Percentiles rank a stretch among this genome's conserved stretches.
phyloP scores from a whole-genome alignment of 2,888 invertebrate genomes.

The Spatulosminthurus flaviceps region DNA sequence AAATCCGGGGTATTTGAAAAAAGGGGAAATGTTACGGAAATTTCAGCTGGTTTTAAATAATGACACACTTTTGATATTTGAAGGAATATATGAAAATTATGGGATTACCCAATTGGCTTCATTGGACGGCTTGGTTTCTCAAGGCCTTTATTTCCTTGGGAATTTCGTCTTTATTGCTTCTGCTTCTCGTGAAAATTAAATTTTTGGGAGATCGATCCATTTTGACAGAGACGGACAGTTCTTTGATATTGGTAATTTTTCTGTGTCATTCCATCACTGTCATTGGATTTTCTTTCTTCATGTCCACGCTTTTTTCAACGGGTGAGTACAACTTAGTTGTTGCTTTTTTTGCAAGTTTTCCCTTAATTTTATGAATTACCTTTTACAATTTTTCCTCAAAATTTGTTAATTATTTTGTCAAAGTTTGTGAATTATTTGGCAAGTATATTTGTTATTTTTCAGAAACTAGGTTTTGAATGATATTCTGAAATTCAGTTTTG shows the following conservation, averaged over 20 bases:
- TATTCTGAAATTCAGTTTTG: too few relatives aligned
- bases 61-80: not conserved
- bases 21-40: too few relatives aligned
- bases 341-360: too few relatives aligned
- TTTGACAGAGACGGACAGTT: slow-evolving; percentile 75
- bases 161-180: slow-evolving; percentile 65
- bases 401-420: too few relatives aligned
- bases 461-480: too few relatives aligned
- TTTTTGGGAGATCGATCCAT: slow-evolving; percentile 69
- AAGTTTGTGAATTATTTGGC: too few relatives aligned
- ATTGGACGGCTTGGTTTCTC: slow-evolving; percentile 87
- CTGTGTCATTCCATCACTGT: slow-evolving; percentile 76
- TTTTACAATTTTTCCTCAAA: too few relatives aligned
- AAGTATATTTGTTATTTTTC: slow-evolving; percentile 62
- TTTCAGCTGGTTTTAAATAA: too few relatives aligned
- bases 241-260: slow-evolving; percentile 76
- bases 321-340: not conserved
- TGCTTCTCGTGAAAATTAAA: slow-evolving; percentile 11
- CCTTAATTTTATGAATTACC: too few relatives aligned
- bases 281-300: slow-evolving; percentile 81
- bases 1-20: not conserved
- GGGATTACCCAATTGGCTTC: slow-evolving; percentile 84
- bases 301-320: slow-evolving; percentile 79
- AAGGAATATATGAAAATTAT: slow-evolving; percentile 93
- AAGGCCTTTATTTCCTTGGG: slow-evolving; percentile 77